Conservation (phyloP, 2,113 vertebrate species). For the Tachuris rubrigastra region DNA sequence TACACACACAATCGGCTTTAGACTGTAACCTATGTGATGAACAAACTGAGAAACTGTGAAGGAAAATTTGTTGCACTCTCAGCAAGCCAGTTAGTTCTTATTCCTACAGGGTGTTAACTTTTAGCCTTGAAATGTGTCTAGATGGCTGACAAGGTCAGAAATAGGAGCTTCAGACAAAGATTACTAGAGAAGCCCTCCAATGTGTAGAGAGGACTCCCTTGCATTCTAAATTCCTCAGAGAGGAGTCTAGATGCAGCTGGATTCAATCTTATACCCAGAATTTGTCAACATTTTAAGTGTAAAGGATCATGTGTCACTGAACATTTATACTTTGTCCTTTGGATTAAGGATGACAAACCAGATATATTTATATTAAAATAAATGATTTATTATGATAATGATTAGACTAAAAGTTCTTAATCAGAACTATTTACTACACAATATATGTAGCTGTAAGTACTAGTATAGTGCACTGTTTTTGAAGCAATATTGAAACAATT, state of each 20-base stretch:
- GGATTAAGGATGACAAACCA: not conserved
- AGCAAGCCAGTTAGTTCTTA: not conserved
- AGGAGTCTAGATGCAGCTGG: not conserved
- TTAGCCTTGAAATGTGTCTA: not conserved
- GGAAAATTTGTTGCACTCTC: not conserved
- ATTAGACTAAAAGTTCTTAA: not conserved
- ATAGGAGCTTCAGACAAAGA: not conserved
- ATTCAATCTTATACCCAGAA: not conserved
- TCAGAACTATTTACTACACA: not conserved
- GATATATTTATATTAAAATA: not conserved
- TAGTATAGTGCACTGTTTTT: not conserved
- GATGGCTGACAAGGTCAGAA: not conserved
- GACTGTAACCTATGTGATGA: not conserved
- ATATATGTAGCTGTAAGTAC: not conserved
- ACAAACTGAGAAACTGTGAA: not conserved
- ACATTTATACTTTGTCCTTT: not conserved
- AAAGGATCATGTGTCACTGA: not conserved
- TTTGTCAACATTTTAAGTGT: not conserved
- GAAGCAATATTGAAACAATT: not conserved
- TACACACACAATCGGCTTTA: not conserved
- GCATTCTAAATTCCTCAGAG: not conserved
- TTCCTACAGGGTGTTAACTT: not conserved
- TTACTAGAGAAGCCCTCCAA: not conserved
- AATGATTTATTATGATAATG: not conserved
- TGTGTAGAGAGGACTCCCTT: not conserved